A percentile compares a stretch with the other conserved stretches of the same genome.
These are phyloP conservation scores for Alfaro cultratus DNA, from an alignment of 2,797 vertebrate species.

Conservation along the genomic window DNA sequence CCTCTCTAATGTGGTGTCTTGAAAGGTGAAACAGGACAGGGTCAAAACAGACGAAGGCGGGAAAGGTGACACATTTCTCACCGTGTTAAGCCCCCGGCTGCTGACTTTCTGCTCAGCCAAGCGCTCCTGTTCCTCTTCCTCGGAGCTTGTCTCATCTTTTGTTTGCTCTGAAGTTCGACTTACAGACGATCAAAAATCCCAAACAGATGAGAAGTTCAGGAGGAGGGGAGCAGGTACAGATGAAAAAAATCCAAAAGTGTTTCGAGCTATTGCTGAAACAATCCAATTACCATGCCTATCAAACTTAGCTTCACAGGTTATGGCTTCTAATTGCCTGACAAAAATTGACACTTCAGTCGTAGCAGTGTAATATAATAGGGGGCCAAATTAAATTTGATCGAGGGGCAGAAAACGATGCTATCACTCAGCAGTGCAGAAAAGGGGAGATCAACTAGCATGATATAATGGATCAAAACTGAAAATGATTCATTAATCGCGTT, in stretches of 20 bases:
- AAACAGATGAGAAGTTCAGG: conserved; percentile 62
- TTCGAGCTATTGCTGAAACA: conserved; percentile 97
- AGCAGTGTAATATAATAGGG: conserved; percentile 99
- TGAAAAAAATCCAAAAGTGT: conserved; percentile 80
- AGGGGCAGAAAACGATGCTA: conserved; percentile 99
- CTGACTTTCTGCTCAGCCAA: conserved; percentile 60
- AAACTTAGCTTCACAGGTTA: conserved; percentile 99
- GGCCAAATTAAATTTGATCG: conserved; percentile 99
- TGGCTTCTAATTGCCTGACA: conserved; percentile 99
- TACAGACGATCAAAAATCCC: conserved; percentile 83
- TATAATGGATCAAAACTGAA: conserved; percentile 98
- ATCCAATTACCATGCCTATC: conserved; percentile 99
- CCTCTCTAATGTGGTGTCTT: conserved; percentile 51
- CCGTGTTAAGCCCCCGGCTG: conserved; percentile 30
- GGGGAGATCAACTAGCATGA: conserved; percentile 95
- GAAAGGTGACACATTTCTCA: conserved; percentile 52
- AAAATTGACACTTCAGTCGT: conserved; percentile 99
- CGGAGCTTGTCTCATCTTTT: conserved; percentile 53
- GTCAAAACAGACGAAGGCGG: conserved; percentile 59
- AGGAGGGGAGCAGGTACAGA: conserved; percentile 67
- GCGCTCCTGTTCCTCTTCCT: conserved; percentile 28
- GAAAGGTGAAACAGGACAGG: conserved; percentile 54
- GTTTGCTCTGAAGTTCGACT: conserved; percentile 75
- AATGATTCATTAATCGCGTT: conserved; percentile 98
- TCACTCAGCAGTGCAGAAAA: conserved; percentile 91